These are phyloP conservation scores for Varanus salvator DNA, from an alignment of 2,113 vertebrate genomes.

Conservation along the genomic window DNA sequence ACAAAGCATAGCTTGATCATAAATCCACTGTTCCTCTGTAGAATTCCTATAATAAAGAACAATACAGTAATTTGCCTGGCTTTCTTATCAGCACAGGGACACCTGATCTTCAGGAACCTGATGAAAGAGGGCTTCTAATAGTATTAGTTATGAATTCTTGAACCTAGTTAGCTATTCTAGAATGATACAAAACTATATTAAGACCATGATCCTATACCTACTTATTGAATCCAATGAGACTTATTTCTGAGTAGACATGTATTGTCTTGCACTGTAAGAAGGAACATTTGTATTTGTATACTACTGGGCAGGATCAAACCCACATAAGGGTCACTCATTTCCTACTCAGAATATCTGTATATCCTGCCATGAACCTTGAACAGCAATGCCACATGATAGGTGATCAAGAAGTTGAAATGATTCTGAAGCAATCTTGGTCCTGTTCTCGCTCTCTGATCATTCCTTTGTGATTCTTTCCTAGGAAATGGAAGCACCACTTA, in stretches of 20 bases:
- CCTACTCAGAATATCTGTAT: background rate
- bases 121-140: background rate
- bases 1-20: background rate
- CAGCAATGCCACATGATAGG: background rate
- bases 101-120: background rate
- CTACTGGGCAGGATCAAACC: background rate
- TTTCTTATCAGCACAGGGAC: background rate
- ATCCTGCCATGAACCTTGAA: background rate
- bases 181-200: background rate
- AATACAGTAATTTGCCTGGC: background rate
- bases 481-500: background rate
- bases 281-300: background rate
- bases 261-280: background rate
- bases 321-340: background rate
- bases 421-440: background rate
- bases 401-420: background rate
- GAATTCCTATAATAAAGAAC: background rate
- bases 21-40: conserved; percentile 9
- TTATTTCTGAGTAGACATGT: background rate
- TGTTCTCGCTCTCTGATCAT: no score
- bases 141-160: background rate
- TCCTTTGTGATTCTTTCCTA: background rate
- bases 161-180: background rate
- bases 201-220: background rate
- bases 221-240: background rate